Conservation (phyloP, 2,797 vertebrate genomes). For the Apogon hyalosoma region DNA sequence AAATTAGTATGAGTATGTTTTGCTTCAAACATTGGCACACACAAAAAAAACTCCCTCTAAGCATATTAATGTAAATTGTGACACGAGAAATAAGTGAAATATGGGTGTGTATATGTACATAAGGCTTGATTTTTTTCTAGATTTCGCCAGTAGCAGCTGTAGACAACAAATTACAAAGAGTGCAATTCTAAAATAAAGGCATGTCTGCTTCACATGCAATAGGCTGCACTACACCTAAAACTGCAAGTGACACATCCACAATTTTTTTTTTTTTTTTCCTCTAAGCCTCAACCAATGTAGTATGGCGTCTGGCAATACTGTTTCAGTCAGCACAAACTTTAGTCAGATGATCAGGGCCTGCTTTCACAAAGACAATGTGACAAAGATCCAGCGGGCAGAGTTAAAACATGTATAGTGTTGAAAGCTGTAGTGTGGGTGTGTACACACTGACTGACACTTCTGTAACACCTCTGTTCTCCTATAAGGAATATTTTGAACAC, state of each 20-base stretch:
- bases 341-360: background rate
- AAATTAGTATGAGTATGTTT: constrained; percentile 3
- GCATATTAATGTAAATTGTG: constrained; percentile 5
- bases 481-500: background rate
- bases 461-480: background rate
- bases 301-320: background rate
- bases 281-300: background rate
- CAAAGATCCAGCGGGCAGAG: background rate
- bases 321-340: constrained; percentile 5
- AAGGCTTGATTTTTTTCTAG: background rate
- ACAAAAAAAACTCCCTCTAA: constrained; percentile 2
- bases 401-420: background rate
- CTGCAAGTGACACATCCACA: background rate
- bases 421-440: background rate
- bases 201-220: background rate
- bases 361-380: constrained; percentile 30
- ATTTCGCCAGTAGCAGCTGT: background rate
- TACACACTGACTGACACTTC: background rate
- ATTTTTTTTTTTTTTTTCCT: background rate
- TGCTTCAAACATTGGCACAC: background rate
- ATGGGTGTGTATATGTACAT: too few relatives aligned
- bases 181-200: constrained; percentile 19
- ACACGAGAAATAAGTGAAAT: background rate
- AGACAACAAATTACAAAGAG: constrained; percentile 7
- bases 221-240: background rate